These are phyloP conservation scores for Eupithecia insigniata DNA, from an alignment of 2,888 invertebrate genomes.

Conservation along the genomic window DNA sequence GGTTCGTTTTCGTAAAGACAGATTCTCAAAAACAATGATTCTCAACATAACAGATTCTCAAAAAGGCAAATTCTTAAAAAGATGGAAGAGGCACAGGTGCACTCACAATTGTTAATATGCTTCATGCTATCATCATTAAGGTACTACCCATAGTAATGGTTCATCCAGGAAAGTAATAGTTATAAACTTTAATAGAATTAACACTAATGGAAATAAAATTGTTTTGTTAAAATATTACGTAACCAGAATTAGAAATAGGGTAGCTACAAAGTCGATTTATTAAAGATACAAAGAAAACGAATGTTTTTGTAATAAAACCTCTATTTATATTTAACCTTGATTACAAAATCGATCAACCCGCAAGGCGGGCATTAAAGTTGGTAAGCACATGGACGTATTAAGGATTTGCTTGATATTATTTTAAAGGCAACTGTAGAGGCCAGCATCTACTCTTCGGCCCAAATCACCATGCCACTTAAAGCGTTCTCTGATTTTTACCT, in stretches of 20 bases:
- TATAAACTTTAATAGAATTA: background rate
- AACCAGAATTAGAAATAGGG: background rate
- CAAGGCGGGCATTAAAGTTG: slow-evolving; percentile 21
- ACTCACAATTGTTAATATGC: no score
- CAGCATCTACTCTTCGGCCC: background rate
- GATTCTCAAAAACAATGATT: no score
- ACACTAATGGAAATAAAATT: background rate
- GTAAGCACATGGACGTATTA: slow-evolving; percentile 3
- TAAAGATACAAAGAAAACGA: slow-evolving; percentile 17
- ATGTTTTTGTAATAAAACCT: slow-evolving; percentile 15
- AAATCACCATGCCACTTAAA: background rate
- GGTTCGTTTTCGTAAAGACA: no score
- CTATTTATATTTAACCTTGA: slow-evolving; percentile 23
- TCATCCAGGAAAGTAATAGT: no score
- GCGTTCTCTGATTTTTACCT: no score
- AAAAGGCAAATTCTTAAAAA: no score
- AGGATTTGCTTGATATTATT: background rate
- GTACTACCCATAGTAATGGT: no score
- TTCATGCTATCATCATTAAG: no score
- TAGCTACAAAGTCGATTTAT: slow-evolving; percentile 4
- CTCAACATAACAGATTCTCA: no score
- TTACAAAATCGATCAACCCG: slow-evolving; percentile 32
- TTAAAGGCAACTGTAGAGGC: background rate
- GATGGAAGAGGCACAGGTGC: no score
- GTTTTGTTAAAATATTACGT: background rate